Base-by-base conservation (phyloP, 2,797 vertebrate genomes). In the Triplophysa bombifrons region DNA sequence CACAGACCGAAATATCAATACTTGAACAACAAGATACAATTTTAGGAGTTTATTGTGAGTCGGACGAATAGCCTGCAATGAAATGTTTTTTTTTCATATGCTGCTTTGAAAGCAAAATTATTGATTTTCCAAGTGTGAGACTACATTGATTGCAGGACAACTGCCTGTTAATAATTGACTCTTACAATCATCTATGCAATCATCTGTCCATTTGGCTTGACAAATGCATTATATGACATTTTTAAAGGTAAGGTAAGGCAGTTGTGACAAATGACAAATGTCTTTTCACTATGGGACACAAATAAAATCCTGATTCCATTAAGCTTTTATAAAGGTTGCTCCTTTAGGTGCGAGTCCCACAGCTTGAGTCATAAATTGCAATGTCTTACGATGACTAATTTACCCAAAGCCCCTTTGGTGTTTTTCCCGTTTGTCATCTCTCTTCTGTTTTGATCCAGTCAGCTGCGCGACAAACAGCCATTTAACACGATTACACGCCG, bases 401-500 rank as follows among this genome's bases (percentile, higher is more conserved):
- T 74, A 61, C 50, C n/a, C 50, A 72, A 72, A 72, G 56, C 13
- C n/a, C 46, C 48, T 16, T 13, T 1, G 46, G 50, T 68, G 41
- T 69, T 65, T 12, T 38, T 60, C 34, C 25, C 69, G 46, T 72
- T 66, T 76, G 67, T 71, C 55, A 48, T 69, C n/a, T n/a, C 76
- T 75, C 22, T 51, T 67, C 56, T 64, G 5, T 58, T 71, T 50
- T 73, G 69, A 78, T 72, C 63, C 53, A 51, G 69, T 72, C 63
- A 63, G 74, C 75, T 67, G 76, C 71, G 75, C 72, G 65, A 55
- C 51, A 17, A 79, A 75, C 20, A 17, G 38, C 73, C 82, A 66
- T 67, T 48, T 65, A 72, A 84, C 80, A 72, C 25, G 69, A 84
- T 86, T 84, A 84, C 77, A 80, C 82, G 75, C 80, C 67, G 68